Evolutionary conservation across 92 coral and sea anemone species (phyloP).

Genomic region (Actinernus sp.): DNA sequence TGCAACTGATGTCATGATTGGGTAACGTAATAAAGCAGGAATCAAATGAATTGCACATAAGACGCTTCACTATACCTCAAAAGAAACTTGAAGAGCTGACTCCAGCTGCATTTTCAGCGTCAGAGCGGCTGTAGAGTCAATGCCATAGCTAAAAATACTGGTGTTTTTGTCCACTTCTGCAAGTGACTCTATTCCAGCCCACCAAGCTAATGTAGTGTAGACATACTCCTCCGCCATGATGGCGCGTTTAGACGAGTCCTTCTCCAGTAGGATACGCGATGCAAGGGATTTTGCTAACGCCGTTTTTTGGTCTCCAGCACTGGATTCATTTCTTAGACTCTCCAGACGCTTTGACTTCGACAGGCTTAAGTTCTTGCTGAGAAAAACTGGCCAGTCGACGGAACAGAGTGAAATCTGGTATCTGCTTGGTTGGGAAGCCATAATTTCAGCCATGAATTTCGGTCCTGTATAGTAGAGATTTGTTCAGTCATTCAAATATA

Average conservation of each 20-base stretch:
- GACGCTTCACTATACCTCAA: too few species aligned
- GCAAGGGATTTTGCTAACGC: constrained; percentile 24
- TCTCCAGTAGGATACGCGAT: constrained; percentile 29
- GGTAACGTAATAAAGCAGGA: too few species aligned
- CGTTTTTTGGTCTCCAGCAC: not conserved
- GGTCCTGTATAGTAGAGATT: constrained; percentile 42
- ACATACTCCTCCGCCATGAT: constrained; percentile 57
- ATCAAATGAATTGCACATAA: too few species aligned
- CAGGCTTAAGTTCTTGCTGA: constrained; percentile 14
- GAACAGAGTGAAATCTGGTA: constrained; percentile 38
- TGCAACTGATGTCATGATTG: too few species aligned
- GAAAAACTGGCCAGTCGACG: constrained; percentile 47
- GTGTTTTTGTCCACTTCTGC: constrained; percentile 70
- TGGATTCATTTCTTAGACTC: constrained; percentile 8
- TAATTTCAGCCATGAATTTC: constrained; percentile 26
- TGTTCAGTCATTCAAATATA: too few species aligned
- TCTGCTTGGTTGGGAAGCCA: constrained; percentile 29
- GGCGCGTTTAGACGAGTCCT: constrained; percentile 36
- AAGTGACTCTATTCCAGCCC: constrained; percentile 51
- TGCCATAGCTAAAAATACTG: constrained; percentile 76
- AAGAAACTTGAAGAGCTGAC: constrained; percentile 53
- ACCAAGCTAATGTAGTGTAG: constrained; percentile 19
- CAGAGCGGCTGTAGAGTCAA: constrained; percentile 77
- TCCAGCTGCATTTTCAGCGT: constrained; percentile 73
- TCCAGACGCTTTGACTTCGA: constrained; percentile 15